Base-by-base conservation (phyloP, 2,888 invertebrate species). In the Serrognathus titanus region DNA sequence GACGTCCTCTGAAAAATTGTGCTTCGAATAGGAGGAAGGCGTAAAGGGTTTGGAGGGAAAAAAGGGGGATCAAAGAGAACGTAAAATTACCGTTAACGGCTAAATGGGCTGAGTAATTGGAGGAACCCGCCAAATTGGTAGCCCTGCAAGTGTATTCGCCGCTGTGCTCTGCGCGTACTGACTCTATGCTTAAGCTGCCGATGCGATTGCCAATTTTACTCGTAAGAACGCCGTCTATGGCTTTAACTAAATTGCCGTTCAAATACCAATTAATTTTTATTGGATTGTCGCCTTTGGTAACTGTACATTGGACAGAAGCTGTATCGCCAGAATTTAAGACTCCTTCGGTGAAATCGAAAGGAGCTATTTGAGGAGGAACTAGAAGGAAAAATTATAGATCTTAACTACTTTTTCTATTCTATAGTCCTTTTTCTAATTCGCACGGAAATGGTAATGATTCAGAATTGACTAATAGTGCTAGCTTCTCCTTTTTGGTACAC, bases 231-330 rank as follows among this genome's bases (percentile, higher is more conserved):
- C 85, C 85, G 62, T 78, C 77, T 38, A 52, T 12, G 10, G 62
- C 53, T 1, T 45, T 77, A 55, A 82, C 78, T 55, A 78, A 75
- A 50, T 80, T 72, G 8, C 78, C 74, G 54, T 83, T 84, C 64
- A 85, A 81, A 45, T 80, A 80, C 90, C 90, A 90, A 48, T 79
- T 77, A 38, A 89, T 83, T 59, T 82, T 81, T 48, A 93, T 79
- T 3, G 92, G 92, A 69, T 85, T 82, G 75, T 92, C 92, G 56
- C 92, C 90, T 75, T 89, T 89, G 67, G 83, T 83, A 47, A 89
- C 82, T 47, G 86, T 84, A 75, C 89, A 90, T 59, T 85, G 83
- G 59, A 88, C 82, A 43, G 87, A 86, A 45, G 87, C 86, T 79
- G 85, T 84, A 68, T 89, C 88, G 54, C 88, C 87, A 68, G 88